Conservation (phyloP, 2,113 vertebrate genomes). For the Vulpes vulpes region DNA sequence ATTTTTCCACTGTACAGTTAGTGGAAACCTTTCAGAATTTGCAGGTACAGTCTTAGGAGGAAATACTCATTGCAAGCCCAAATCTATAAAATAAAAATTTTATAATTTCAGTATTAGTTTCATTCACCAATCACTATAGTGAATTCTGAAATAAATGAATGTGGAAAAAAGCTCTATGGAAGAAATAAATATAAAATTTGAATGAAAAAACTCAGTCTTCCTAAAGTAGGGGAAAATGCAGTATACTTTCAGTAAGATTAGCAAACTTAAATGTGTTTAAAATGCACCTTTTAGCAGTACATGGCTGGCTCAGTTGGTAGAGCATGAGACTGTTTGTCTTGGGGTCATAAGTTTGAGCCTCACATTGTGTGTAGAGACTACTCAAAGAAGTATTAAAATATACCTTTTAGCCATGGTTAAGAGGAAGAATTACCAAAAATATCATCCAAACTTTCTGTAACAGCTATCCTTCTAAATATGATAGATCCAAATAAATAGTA, state of each 20-base stretch:
- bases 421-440: constrained; percentile 28
- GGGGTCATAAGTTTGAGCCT: neutral
- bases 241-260: neutral
- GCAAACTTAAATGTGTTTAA: constrained; percentile 1
- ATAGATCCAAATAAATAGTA: constrained; percentile 13
- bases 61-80: neutral
- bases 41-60: neutral
- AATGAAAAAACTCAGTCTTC: constrained; percentile 10
- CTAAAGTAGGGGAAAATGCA: neutral
- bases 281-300: neutral
- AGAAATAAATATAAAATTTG: constrained; percentile 44
- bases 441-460: neutral
- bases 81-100: constrained; percentile 28
- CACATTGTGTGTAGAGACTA: neutral
- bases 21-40: constrained; percentile 54
- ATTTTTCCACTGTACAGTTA: constrained; percentile 17
- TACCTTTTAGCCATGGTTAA: neutral
- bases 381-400: neutral
- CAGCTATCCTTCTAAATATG: neutral
- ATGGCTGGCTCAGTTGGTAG: neutral
- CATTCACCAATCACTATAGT: neutral
- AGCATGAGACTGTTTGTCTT: neutral
- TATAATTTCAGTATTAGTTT: neutral
- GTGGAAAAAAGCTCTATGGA: neutral
- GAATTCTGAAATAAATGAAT: constrained; percentile 30